Base-by-base conservation (phyloP, 2,797 vertebrate species). In the Morus bassanus region DNA sequence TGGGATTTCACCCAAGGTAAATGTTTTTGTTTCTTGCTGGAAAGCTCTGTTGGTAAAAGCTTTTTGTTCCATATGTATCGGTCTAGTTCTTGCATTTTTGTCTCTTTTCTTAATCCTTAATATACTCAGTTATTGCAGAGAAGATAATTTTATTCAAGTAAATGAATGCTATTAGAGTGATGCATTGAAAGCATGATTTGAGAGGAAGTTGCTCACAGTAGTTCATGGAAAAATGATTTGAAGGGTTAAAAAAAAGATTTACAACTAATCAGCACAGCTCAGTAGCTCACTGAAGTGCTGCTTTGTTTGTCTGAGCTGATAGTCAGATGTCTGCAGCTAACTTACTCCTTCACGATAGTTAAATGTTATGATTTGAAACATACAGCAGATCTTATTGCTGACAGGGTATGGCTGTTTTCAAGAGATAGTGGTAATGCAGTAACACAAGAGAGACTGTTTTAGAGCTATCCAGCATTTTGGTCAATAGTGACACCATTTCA, bases 231-330 rank as follows among this genome's bases (percentile, higher is more conserved):
- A 91, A 95, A 91, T 54, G 65, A 48, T 78, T 93, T 92, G 94
- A 95, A 33, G 75, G 50, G 16, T 65, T 85, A 70, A 78, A 73
- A 27, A 68, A 91, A 68, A 85, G 16, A 72, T 89, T 94, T 92
- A 75, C 67, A 95, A 85, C 89, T 95, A 96, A 94, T 94, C 88
- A 96, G 27, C 76, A 84, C 89, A 97, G 90, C 81, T 97, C 88
- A 73, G 70, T 65, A 95, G 94, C 96, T 96, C 50, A 89, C 54
- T 93, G 91, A 97, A 96, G 60, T 43, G 90, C 68, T 94, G 48
- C 93, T 97, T 97, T 97, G 82, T 92, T 89, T 91, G 39, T 76
- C 60, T 97, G 93, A 97, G 96, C 92, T 95, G 89, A 79, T 96
- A 96, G 96, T 93, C 95, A 93, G 57, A 96, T 95, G 95, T 94